Conservation (phyloP, 2,113 vertebrate species). For the Xiphophorus maculatus region DNA sequence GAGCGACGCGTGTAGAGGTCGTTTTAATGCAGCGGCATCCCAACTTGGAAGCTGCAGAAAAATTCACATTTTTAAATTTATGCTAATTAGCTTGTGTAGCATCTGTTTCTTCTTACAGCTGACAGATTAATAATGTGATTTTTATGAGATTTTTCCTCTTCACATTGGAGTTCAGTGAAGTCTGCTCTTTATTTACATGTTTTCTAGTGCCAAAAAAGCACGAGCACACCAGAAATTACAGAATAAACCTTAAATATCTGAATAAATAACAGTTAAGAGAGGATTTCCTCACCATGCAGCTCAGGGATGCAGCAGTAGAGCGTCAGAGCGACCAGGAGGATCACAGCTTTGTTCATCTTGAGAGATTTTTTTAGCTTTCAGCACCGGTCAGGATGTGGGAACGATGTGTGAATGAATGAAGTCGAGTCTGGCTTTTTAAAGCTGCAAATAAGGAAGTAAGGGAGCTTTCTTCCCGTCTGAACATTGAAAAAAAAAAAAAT, state of each 20-base stretch:
- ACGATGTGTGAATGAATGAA: constrained; percentile 11
- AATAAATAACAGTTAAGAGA: neutral
- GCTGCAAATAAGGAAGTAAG: constrained; percentile 33
- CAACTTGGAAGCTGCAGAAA: neutral
- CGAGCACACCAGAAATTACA: neutral
- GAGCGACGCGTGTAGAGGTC: rapidly evolving
- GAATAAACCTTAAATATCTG: too few relatives aligned
- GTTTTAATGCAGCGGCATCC: constrained; percentile 12
- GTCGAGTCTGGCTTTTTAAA: constrained; percentile 33
- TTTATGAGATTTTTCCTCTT: neutral
- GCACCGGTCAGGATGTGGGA: constrained; percentile 27
- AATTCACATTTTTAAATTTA: neutral
- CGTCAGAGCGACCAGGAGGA: constrained; percentile 30
- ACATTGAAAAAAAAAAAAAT: neutral
- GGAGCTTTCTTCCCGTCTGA: neutral
- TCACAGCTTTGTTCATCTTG: constrained; percentile 26
- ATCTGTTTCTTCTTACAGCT: too few relatives aligned
- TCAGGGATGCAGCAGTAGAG: constrained; percentile 32
- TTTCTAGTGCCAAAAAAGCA: neutral
- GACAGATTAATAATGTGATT: neutral
- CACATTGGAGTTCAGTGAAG: neutral
- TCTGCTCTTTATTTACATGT: neutral
- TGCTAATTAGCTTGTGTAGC: too few relatives aligned
- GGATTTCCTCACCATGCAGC: constrained; percentile 31
- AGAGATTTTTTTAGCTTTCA: constrained; percentile 3